Conservation (phyloP, 2,888 invertebrate species). For the Willowsia nigromaculata region DNA sequence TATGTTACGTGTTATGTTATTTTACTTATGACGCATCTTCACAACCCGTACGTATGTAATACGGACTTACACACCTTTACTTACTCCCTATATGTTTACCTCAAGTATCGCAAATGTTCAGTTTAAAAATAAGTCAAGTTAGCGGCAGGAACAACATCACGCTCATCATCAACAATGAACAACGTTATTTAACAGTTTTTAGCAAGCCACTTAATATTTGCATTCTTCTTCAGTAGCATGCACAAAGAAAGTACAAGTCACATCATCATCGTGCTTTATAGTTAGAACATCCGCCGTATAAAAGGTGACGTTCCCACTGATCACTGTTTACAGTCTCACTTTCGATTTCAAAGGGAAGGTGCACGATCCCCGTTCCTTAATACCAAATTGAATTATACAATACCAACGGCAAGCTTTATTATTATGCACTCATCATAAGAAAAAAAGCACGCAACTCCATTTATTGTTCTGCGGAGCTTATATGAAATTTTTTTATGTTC, state of each 20-base stretch:
- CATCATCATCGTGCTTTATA: conserved; percentile 67
- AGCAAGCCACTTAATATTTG: not conserved
- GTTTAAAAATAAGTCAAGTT: conserved; percentile 23
- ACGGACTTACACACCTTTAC: not conserved
- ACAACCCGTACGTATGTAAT: not conserved
- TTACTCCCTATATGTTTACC: not conserved
- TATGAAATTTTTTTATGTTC: not conserved
- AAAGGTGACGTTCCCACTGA: conserved; percentile 77
- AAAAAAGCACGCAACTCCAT: conserved; percentile 27
- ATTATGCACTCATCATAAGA: not conserved
- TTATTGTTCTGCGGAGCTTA: not conserved
- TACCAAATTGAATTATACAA: conserved; percentile 32
- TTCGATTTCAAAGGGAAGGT: conserved; percentile 75
- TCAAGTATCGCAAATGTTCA: not conserved
- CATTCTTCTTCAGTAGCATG: conserved; percentile 14
- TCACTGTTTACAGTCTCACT: conserved; percentile 75
- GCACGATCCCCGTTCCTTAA: conserved; percentile 58
- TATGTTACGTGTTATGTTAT: no score
- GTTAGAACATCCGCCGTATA: conserved; percentile 78
- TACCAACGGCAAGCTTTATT: not conserved
- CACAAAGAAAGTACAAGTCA: conserved; percentile 68
- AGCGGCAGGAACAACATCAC: not conserved
- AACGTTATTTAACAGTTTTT: conserved; percentile 27
- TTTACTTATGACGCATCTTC: no score
- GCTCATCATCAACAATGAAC: not conserved